Conservation (phyloP, 2,888 invertebrate species). For the Geophilus truncorum region DNA sequence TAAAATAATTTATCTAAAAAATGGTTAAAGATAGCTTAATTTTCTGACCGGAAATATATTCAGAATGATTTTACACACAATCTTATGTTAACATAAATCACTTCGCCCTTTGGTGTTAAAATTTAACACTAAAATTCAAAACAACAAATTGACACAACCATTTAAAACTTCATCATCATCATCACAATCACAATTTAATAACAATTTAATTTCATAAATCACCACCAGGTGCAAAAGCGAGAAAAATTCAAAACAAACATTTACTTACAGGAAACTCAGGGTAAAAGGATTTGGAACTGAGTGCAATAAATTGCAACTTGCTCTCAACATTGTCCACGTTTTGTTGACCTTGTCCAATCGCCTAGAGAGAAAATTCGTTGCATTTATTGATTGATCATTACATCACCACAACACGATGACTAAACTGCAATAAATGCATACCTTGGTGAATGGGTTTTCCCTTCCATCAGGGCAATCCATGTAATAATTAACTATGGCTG, state of each 20-base stretch:
- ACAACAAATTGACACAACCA: no score
- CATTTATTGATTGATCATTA: background rate
- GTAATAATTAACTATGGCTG: slow-evolving; percentile 37
- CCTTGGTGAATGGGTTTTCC: slow-evolving; percentile 35
- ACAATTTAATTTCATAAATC: no score
- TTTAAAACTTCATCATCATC: no score
- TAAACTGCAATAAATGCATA: background rate
- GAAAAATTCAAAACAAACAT: background rate
- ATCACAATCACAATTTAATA: no score
- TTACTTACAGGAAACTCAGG: background rate
- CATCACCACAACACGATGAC: background rate
- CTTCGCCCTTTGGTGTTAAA: no score
- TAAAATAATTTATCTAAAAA: no score
- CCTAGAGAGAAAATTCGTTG: background rate
- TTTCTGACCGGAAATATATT: no score
- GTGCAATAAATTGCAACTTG: background rate
- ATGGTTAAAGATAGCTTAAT: no score
- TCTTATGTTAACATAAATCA: no score
- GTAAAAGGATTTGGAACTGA: background rate
- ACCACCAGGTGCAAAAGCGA: no score
- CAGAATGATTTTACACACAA: no score
- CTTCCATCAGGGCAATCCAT: slow-evolving; percentile 34
- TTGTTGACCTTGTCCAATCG: slow-evolving; percentile 33
- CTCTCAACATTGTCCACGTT: slow-evolving; percentile 7
- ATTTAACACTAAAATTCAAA: no score